Base-by-base conservation (phyloP, 2,113 vertebrate species). In the Tor tambroides region DNA sequence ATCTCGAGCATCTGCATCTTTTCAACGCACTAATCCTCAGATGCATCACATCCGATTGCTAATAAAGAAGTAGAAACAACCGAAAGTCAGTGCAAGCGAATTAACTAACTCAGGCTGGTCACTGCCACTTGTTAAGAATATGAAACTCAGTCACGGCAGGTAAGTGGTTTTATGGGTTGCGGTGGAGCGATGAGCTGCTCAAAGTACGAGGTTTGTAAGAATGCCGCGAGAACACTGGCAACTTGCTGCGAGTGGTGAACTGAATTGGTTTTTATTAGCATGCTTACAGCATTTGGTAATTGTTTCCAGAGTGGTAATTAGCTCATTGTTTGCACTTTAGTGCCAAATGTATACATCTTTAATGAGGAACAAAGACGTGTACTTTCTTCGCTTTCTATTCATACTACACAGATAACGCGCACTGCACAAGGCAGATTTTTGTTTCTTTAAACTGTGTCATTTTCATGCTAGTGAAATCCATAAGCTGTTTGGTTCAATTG, bases 301-400 rank as follows among this genome's bases (percentile, higher is more conserved):
- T 91, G 91, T 90, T 90, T 87, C 89, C 91, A 92, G 86, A 90
- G 83, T 90, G 78, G 88, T 91, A 89, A 87, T 92, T 91, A 91
- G 88, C 79, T 92, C 90, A 91, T 92, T 92, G 92, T 92, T 91
- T 90, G 87, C 92, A 90, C 89, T 85, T 90, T 78, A 19, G 63
- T 88, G 89, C 89, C 89, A 89, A 88, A 88, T 51, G 86, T 85
- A 88, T 89, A 88, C 59, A 82, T 87, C 78, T 89, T 76, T 86
- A 69, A 86, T 78, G 83, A 82, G 72, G 83, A 77, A 78, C 67
- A 63, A 72, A 85, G 77, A 59, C 43, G 80, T 83, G 23, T 76
- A 88, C 43, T 69, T 79, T 89, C 76, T 80, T 63, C 38, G 56
- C 46, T 87, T 83, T 82, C 83, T 80, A 72, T 89, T 88, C 59